phyloP scores from a whole-genome alignment of 2,888 invertebrate genomes.

The Toxonevra muliebris region DNA sequence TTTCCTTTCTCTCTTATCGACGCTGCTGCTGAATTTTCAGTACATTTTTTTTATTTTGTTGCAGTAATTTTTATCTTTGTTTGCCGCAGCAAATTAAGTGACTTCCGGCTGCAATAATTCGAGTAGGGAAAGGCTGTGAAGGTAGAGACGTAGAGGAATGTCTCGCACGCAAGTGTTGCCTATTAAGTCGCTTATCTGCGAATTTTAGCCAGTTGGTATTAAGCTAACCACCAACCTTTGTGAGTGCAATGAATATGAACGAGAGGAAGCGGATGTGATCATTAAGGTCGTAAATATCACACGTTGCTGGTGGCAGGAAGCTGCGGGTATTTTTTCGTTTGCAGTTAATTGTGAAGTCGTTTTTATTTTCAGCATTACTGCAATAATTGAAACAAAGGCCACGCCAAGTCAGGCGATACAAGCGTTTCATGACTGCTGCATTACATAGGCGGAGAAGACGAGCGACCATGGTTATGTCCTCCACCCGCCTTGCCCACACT shows the following conservation, averaged over 20 bases:
- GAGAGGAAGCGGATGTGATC: slow-evolving; percentile 27
- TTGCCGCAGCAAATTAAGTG: slow-evolving; percentile 37
- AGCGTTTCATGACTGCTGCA: background rate
- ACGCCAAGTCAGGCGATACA: slow-evolving; percentile 21
- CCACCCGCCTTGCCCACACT: no score
- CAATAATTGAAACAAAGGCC: slow-evolving; percentile 35
- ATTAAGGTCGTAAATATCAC: slow-evolving; percentile 43
- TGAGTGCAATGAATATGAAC: background rate
- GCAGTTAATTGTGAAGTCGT: slow-evolving; percentile 15
- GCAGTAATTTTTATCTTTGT: slow-evolving; percentile 30
- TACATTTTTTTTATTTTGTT: slow-evolving; percentile 23
- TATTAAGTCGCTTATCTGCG: slow-evolving; percentile 2
- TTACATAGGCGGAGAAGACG: no score
- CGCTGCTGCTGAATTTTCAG: slow-evolving; percentile 16
- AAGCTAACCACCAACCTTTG: slow-evolving; percentile 1
- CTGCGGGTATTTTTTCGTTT: slow-evolving; percentile 34
- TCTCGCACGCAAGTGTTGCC: background rate
- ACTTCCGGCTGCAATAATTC: slow-evolving; percentile 27
- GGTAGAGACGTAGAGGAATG: background rate
- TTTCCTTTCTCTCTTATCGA: slow-evolving; percentile 10
- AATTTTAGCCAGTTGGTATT: slow-evolving; percentile 12
- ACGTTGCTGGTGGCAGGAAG: slow-evolving; percentile 41
- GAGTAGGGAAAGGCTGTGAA: background rate
- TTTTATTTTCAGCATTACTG: slow-evolving; percentile 21
- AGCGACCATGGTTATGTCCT: no score